Evolutionary conservation across 2,888 invertebrate genomes (phyloP).

Genomic region (Mechanitis messenoides): DNA sequence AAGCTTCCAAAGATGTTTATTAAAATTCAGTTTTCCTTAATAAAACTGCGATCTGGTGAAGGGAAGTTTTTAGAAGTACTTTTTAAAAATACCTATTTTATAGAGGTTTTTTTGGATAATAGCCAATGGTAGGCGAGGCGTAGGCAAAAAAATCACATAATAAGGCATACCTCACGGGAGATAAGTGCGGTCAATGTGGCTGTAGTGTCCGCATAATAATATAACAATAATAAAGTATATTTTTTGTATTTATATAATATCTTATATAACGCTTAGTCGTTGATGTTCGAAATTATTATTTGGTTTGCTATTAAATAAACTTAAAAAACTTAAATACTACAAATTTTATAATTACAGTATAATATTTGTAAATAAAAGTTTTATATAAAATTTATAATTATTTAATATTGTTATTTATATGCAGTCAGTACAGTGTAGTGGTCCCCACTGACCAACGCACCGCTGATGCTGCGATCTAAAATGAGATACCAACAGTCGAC

Average conservation of each 20-base stretch:
- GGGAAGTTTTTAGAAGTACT: conserved; percentile 14
- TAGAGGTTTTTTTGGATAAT: conserved; percentile 27
- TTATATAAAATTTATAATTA: neutral
- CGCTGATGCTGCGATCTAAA: conserved; percentile 57
- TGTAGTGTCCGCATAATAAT: conserved; percentile 42
- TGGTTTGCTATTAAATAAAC: too few relatives aligned
- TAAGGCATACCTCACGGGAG: conserved; percentile 55
- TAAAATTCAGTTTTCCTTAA: conserved; percentile 20
- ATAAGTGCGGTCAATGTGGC: conserved; percentile 58
- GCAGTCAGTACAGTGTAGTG: conserved; percentile 36
- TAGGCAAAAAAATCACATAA: conserved; percentile 57
- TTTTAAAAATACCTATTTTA: conserved; percentile 17
- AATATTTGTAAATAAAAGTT: neutral
- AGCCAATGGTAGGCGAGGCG: conserved; percentile 33
- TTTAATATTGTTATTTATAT: conserved; percentile 28
- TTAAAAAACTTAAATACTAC: too few relatives aligned
- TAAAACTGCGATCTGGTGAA: conserved; percentile 9
- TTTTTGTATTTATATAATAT: neutral
- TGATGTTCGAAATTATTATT: too few relatives aligned
- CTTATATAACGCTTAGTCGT: too few relatives aligned
- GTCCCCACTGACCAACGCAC: conserved; percentile 47
- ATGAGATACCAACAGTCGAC: conserved; percentile 59
- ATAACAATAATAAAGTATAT: neutral
- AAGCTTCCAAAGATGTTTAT: conserved; percentile 14
- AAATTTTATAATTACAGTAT: too few relatives aligned